These are phyloP conservation scores for Pentamera pediparva DNA, from an alignment of 53 echinoderm and acorn worm species.

Conservation along the genomic window DNA sequence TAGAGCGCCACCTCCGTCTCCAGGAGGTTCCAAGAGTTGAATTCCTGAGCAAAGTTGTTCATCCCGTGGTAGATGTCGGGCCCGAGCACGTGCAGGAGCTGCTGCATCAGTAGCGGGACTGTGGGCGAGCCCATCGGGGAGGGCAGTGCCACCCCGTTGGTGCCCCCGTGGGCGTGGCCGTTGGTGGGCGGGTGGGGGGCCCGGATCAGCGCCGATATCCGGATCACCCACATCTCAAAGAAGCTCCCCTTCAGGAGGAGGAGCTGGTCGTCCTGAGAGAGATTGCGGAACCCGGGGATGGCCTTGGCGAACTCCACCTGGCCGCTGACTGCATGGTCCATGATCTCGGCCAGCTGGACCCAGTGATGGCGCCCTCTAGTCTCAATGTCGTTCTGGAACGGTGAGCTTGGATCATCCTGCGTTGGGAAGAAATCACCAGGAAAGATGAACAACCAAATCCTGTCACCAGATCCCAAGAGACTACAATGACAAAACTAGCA, in stretches of 20 bases:
- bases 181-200: conserved; percentile 42
- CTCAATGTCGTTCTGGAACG: conserved; percentile 57
- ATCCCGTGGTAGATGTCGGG: conserved; percentile 81
- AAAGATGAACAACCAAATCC: no score
- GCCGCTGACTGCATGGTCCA: conserved; percentile 93
- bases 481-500: no score
- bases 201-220: conserved; percentile 77
- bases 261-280: conserved; percentile 96
- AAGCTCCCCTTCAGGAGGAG: conserved; percentile 87
- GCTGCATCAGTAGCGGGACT: conserved; percentile 84
- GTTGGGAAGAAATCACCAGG: not conserved
- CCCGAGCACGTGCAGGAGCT: conserved; percentile 72
- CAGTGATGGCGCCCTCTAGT: conserved; percentile 72
- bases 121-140: conserved; percentile 36
- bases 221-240: conserved; percentile 86
- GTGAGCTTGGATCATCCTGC: conserved; percentile 57
- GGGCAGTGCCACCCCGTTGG: conserved; percentile 50
- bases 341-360: conserved; percentile 84
- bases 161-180: conserved; percentile 40
- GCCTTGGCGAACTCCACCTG: conserved; percentile 99
- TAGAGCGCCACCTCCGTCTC: conserved; percentile 92
- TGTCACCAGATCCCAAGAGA: no score
- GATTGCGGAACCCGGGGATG: conserved; percentile 90
- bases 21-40: conserved; percentile 74
- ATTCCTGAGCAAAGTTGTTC: conserved; percentile 82